phyloP scores from a whole-genome alignment of 2,888 invertebrate species.

The Andricus quercusramuli region DNA sequence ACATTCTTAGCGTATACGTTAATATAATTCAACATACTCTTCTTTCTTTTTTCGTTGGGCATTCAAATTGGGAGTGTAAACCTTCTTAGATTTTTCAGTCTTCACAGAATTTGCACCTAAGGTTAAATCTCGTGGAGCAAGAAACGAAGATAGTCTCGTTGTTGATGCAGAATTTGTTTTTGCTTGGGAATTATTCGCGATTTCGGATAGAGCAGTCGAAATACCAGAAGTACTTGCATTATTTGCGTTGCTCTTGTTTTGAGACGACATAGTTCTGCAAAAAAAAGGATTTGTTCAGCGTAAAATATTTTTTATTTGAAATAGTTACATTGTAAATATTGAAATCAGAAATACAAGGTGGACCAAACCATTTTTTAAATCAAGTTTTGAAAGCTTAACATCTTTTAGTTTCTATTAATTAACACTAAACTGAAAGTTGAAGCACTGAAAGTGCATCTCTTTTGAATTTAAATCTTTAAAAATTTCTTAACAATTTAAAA shows the following conservation, averaged over 20 bases:
- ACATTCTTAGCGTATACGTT: not conserved
- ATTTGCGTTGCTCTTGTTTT: not conserved
- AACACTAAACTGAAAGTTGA: too few relatives aligned
- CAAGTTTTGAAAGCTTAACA: too few relatives aligned
- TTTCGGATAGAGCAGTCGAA: not conserved
- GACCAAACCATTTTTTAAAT: too few relatives aligned
- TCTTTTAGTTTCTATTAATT: too few relatives aligned
- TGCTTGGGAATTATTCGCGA: not conserved
- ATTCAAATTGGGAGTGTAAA: conserved; percentile 75
- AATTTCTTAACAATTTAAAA: too few relatives aligned
- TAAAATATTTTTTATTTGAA: too few relatives aligned
- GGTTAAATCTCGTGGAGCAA: conserved; percentile 74
- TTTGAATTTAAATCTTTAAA: too few relatives aligned
- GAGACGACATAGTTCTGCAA: not conserved
- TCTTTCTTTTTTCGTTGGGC: conserved; percentile 75
- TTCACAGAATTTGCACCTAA: conserved; percentile 71
- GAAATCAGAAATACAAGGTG: too few relatives aligned
- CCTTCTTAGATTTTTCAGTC: conserved; percentile 71
- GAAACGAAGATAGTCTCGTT: conserved; percentile 72
- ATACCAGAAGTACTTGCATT: not conserved
- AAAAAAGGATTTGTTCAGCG: not conserved
- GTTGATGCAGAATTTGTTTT: conserved; percentile 47
- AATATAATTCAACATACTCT: conserved; percentile 10
- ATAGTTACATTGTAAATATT: too few relatives aligned
- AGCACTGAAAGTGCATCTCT: too few relatives aligned